These are phyloP conservation scores for Symphodus melops DNA, from an alignment of 2,113 vertebrate genomes.

Conservation along the genomic window DNA sequence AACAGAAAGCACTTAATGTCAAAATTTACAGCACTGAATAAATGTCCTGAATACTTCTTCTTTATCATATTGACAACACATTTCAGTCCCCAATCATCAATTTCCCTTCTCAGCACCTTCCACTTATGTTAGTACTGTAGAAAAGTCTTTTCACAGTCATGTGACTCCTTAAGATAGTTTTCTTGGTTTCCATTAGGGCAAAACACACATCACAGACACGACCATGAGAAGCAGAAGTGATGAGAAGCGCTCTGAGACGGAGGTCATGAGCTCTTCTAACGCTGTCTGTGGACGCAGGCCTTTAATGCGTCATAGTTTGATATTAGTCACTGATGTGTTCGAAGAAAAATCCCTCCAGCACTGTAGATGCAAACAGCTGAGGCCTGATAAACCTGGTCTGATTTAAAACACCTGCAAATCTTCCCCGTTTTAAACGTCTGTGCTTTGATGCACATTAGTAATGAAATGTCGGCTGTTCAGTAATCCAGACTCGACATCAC, in stretches of 20 bases:
- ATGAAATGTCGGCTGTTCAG: background rate
- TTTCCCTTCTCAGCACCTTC: background rate
- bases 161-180: no score
- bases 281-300: no score
- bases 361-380: background rate
- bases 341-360: background rate
- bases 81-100: background rate
- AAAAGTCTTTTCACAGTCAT: background rate
- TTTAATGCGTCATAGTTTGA: background rate
- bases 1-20: background rate
- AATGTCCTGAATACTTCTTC: background rate
- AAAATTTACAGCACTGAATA: background rate
- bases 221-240: no score
- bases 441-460: background rate
- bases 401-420: background rate
- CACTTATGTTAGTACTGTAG: background rate
- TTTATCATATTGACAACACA: background rate
- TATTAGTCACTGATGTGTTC: background rate
- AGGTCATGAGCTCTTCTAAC: no score
- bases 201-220: no score
- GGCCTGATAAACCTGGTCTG: slow-evolving; percentile 14
- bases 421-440: background rate
- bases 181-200: no score
- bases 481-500: background rate
- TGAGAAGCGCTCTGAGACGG: no score